phyloP scores from a whole-genome alignment of 2,113 vertebrate species.

The Uria lomvia region DNA sequence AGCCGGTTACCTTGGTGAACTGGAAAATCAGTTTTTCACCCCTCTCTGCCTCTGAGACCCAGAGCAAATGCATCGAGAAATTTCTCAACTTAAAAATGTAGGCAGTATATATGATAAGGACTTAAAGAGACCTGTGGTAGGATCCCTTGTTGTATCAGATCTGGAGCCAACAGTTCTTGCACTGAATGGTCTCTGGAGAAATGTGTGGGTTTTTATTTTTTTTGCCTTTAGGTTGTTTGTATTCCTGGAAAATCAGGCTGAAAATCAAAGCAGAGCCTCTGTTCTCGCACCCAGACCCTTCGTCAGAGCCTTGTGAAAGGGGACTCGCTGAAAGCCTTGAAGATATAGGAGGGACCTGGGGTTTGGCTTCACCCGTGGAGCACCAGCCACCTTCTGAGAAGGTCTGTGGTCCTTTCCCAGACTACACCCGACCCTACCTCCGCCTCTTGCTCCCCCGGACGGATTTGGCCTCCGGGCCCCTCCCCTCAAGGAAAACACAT shows the following conservation, averaged over 20 bases:
- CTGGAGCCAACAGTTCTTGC: background rate
- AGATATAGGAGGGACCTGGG: background rate
- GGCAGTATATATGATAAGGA: background rate
- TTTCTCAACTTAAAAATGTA: background rate
- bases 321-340: background rate
- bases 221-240: background rate
- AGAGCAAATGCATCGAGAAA: background rate
- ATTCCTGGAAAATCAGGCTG: background rate
- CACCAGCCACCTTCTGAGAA: background rate
- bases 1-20: background rate
- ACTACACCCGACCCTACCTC: background rate
- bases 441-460: background rate
- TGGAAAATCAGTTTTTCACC: background rate
- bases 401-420: background rate
- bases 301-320: background rate
- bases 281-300: background rate
- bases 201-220: background rate
- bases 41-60: background rate
- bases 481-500: background rate
- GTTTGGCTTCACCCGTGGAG: background rate
- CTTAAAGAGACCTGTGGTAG: fast-evolving
- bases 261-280: background rate
- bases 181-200: background rate
- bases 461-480: background rate
- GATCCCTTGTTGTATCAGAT: background rate